These are phyloP conservation scores for Scrobipalpa costella DNA, from an alignment of 2,888 invertebrate species.

Conservation along the genomic window DNA sequence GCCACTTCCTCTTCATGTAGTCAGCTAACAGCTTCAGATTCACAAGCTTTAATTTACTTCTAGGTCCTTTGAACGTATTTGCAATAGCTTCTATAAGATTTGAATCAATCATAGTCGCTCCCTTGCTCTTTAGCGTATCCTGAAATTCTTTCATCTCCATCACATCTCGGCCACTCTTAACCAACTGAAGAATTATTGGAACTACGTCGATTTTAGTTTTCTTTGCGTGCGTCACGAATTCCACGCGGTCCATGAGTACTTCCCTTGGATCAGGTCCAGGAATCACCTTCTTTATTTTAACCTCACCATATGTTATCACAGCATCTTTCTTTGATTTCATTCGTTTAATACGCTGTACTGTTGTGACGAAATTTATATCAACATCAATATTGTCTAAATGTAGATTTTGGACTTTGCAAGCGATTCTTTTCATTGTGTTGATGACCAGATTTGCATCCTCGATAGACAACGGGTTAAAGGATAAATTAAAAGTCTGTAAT, in stretches of 20 bases:
- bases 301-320: slow-evolving; percentile 40
- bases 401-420: slow-evolving; percentile 41
- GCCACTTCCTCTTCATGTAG: slow-evolving; percentile 54
- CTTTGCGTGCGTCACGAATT: slow-evolving; percentile 39
- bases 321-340: slow-evolving; percentile 36
- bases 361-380: slow-evolving; percentile 35
- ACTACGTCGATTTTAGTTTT: slow-evolving; percentile 39
- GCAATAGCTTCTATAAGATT: slow-evolving; percentile 43
- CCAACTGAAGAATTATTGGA: slow-evolving; percentile 36
- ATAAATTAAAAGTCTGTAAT: slow-evolving; percentile 40
- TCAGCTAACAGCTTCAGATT: slow-evolving; percentile 45
- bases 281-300: slow-evolving; percentile 31
- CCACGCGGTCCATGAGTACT: slow-evolving; percentile 41
- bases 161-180: slow-evolving; percentile 35
- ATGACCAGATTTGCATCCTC: slow-evolving; percentile 40
- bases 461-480: slow-evolving; percentile 41
- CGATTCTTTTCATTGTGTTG: slow-evolving; percentile 31
- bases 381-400: slow-evolving; percentile 44
- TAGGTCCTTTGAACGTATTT: slow-evolving; percentile 45
- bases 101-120: slow-evolving; percentile 35
- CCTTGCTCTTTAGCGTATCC: slow-evolving; percentile 31
- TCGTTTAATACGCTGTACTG: slow-evolving; percentile 34
- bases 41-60: slow-evolving; percentile 39
- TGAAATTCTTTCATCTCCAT: slow-evolving; percentile 39
- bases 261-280: slow-evolving; percentile 39